Base-by-base conservation (phyloP, 35 echinoderm and acorn worm species). In the Lytechinus variegatus region DNA sequence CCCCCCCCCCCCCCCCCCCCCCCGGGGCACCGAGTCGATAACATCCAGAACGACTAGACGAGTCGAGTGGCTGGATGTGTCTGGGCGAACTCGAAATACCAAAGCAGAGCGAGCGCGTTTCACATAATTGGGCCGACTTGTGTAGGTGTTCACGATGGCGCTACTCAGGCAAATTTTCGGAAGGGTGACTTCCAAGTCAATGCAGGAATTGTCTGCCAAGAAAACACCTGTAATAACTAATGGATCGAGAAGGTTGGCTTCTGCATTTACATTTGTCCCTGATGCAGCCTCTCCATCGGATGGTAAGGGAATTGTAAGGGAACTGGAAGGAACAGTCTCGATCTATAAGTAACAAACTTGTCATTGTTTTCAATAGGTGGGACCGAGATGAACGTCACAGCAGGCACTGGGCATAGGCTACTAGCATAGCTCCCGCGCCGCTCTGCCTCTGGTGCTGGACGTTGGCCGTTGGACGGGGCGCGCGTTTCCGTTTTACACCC, bases 201-300 rank as follows among this genome's bases (percentile, higher is more conserved):
- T 89, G 24, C 28, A 53, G 52, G 87, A 53, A 89, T 89, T 33
- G 11, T 89, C 52, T 33, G 52, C 87, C 9, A 16, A 9, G 28
- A 9, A 53, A 53, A 44, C 52, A 53, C 1, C 87, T 89, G 9
- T 11, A 4, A 89, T 53, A 8, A 89, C 9, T 0, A 33, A 93
- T 93, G 91, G 52, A 56, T 12, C 52, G 4, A 93, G 52, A 54
- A 53, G 91, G 28, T 93, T 56, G 14, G 91, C 52, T 12, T 93
- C 91, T 55, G 91, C 91, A 24, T 93, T 93, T 93, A 93, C 52
- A 9, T 93, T 93, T 93, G 54, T 93, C 56, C 91, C 91, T 10
- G 91, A 93, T 56, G 54, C 11, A 56, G 28, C 91, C 28, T 56
- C 91, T 4, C 52, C 54, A 54, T 93, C 91, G n/a, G 91, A 93